Evolutionary conservation across 35 echinoderm and acorn worm genomes (phyloP).

Genomic region (Anneissia japonica): DNA sequence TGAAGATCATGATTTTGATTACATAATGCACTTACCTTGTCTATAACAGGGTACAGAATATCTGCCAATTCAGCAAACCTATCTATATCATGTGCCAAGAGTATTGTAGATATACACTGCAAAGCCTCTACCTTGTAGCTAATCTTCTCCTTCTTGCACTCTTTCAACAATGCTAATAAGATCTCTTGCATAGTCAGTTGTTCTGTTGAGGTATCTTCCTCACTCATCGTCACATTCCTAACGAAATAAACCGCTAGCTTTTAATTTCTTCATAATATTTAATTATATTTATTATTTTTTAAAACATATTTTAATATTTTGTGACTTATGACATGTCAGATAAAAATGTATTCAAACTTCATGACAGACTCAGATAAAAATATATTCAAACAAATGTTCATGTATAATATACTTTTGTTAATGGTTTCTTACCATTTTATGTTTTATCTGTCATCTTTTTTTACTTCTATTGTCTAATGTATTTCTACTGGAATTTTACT

Average conservation of each 20-base stretch:
- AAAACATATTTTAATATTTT: neutral
- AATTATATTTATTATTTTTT: neutral
- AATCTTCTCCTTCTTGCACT: slow-evolving; percentile 81
- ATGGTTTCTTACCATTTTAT: too few species aligned
- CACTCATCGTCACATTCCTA: slow-evolving; percentile 37
- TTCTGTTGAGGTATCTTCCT: slow-evolving; percentile 28
- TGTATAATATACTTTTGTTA: too few species aligned
- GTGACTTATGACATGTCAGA: neutral
- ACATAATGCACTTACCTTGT: slow-evolving; percentile 47
- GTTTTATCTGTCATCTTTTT: too few species aligned
- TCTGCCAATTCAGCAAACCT: slow-evolving; percentile 59
- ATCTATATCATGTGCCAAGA: slow-evolving; percentile 64
- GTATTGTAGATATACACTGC: slow-evolving; percentile 59
- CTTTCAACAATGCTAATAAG: slow-evolving; percentile 54
- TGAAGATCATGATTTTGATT: neutral
- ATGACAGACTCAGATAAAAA: too few species aligned
- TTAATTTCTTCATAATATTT: too few species aligned
- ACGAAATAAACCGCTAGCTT: too few species aligned
- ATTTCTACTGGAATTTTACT: too few species aligned
- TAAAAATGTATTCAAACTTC: neutral
- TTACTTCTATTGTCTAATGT: too few species aligned
- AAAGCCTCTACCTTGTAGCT: slow-evolving; percentile 79
- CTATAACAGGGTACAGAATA: slow-evolving; percentile 66
- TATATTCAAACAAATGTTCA: too few species aligned
- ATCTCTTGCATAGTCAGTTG: slow-evolving; percentile 66